phyloP scores from a whole-genome alignment of 2,888 invertebrate genomes.

The Panzeria rudis region DNA sequence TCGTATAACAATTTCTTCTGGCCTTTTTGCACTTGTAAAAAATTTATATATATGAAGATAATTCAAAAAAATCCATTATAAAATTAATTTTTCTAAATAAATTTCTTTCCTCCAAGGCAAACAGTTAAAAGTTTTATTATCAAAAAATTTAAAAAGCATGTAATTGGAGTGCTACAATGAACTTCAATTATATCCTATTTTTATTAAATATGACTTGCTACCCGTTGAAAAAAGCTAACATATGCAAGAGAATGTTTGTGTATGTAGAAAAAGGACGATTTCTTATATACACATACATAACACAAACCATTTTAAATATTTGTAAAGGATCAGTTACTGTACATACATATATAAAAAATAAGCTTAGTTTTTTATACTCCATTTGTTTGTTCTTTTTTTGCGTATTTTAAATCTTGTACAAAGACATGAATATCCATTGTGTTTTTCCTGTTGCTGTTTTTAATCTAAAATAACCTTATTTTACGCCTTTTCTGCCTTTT shows the following conservation, averaged over 20 bases:
- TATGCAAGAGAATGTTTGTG: conserved; percentile 7
- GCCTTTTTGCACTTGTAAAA: no score
- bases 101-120: no score
- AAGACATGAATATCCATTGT: conserved; percentile 44
- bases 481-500: conserved; percentile 65
- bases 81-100: no score
- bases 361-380: not conserved
- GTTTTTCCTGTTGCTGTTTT: conserved; percentile 45
- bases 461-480: conserved; percentile 64
- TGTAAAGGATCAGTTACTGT: conserved; percentile 47
- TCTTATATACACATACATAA: not conserved
- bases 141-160: not conserved
- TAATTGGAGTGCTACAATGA: conserved; percentile 18
- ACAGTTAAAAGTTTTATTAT: no score
- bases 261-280: conserved; percentile 1
- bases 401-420: conserved; percentile 13
- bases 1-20: no score
- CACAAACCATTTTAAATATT: conserved; percentile 55
- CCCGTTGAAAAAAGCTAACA: conserved; percentile 15
- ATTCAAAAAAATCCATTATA: no score
- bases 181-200: not conserved
- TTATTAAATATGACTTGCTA: conserved; percentile 28
- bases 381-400: conserved; percentile 20
- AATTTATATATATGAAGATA: no score
- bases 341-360: conserved; percentile 5